Evolutionary conservation across 2,113 vertebrate species (phyloP).

Genomic region (Pica pica): DNA sequence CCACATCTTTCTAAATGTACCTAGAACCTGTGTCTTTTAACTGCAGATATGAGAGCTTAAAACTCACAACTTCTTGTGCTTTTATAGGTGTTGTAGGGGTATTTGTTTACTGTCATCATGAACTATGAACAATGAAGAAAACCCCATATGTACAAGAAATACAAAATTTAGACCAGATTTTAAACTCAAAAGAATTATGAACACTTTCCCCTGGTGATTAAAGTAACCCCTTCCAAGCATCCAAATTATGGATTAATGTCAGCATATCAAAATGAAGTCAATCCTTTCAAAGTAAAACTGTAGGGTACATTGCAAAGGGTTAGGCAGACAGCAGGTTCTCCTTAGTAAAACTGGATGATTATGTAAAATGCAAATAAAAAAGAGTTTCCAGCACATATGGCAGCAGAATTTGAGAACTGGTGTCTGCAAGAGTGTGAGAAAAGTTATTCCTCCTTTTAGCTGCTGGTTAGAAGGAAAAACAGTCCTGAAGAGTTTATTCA

Average conservation of each 20-base stretch:
- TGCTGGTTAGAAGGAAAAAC: background rate
- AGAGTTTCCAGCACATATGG: conserved; percentile 15
- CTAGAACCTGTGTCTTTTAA: background rate
- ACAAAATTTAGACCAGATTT: background rate
- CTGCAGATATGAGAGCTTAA: background rate
- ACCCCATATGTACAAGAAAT: accelerated
- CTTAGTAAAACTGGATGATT: background rate
- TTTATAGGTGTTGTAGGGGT: background rate
- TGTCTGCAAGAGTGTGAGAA: background rate
- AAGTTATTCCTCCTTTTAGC: background rate
- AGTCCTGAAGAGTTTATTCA: background rate
- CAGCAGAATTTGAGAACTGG: background rate
- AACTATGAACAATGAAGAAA: background rate
- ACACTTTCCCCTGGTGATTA: background rate
- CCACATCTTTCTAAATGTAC: background rate
- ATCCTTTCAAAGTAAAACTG: background rate
- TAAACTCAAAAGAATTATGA: background rate
- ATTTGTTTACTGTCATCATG: background rate
- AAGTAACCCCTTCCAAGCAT: background rate
- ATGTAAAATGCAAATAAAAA: conserved; percentile 30
- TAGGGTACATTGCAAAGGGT: background rate
- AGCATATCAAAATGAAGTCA: background rate
- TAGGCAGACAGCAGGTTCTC: conserved; percentile 9
- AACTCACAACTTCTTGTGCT: background rate
- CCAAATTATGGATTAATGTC: background rate